Evolutionary conservation across 1,140 invertebrate species (phyloP), one percentile per base, ranked within the genome.

Genomic region (Periplaneta americana): DNA sequence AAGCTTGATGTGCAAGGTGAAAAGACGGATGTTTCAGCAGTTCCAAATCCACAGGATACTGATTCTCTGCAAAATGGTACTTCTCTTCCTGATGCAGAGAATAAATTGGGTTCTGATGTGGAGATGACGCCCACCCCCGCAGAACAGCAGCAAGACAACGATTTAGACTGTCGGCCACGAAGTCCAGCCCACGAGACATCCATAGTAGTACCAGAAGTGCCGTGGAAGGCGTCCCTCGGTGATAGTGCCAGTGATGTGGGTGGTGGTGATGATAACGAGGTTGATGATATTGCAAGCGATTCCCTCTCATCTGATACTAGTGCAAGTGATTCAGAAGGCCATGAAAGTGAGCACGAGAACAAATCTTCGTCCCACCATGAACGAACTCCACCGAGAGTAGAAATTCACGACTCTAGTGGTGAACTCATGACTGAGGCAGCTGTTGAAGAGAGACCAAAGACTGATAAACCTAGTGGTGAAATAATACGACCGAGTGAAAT

Each of bases 331-430:
- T 81, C 84, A 22, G 86, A 87, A 18, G 36, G 35, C 39, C 79
- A 78, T 18, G 78, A 80, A 0, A 82, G 83, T 15, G 84, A 84
- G 8, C 81, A 81, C 13, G 78, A 35, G 34, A 76, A 10, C 28
- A 66, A 75, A 1, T 33, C 36, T 4, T 48, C 48, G 1, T 80
- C 79, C 31, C n/a, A 22, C 8, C 22, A 32, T 78, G 82, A 82
- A 37, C 36, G 57, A 74, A 66, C 79, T 48, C 85, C 87, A 9
- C 93, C 93, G 0, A 88, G 93, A 81, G 87, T 94, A 0, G 92
- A 94, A 88, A 91, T 93, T 2, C 92, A 93, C 84, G 91, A 94
- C 82, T 92, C 92, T 82, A 90, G 89, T 82, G 93, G 93, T 4
- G 92, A 93, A 66, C 83, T 93, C 0, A 91, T 93, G 87, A 90